These are phyloP conservation scores for Meteorus cinctellus DNA, from an alignment of 2,888 invertebrate species.

Conservation along the genomic window DNA sequence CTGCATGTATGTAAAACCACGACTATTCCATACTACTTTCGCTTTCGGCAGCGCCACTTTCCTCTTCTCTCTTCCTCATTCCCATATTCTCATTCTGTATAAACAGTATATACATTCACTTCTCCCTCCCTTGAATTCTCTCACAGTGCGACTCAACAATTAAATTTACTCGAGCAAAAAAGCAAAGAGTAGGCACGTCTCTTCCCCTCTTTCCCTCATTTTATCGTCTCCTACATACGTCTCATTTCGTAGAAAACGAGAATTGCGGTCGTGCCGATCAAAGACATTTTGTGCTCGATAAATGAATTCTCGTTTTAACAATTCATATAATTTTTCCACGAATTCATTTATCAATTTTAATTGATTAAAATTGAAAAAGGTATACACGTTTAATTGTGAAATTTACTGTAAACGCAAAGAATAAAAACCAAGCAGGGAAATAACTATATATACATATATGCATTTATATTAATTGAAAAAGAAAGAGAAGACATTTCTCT, in stretches of 20 bases:
- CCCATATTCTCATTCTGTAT: background rate
- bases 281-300: background rate
- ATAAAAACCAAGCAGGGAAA: background rate
- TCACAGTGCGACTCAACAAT: background rate
- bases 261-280: conserved; percentile 12
- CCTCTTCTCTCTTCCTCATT: background rate
- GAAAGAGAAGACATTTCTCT: background rate
- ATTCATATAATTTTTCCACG: conserved; percentile 6
- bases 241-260: conserved; percentile 19
- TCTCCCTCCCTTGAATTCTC: background rate
- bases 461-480: background rate
- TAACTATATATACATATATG: background rate
- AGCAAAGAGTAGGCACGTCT: background rate
- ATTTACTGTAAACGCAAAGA: conserved; percentile 3
- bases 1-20: conserved; percentile 26
- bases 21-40: conserved; percentile 27
- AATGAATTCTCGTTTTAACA: conserved; percentile 4
- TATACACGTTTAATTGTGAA: background rate
- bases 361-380: background rate
- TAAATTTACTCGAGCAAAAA: conserved; percentile 17
- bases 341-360: conserved; percentile 4
- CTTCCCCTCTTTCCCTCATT: background rate
- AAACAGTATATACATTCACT: background rate
- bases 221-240: background rate
- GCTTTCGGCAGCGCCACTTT: conserved; percentile 25